Evolutionary conservation across 1,140 invertebrate species (phyloP), one percentile per base, ranked within the genome.

Genomic region (Lepidostoma basale): DNA sequence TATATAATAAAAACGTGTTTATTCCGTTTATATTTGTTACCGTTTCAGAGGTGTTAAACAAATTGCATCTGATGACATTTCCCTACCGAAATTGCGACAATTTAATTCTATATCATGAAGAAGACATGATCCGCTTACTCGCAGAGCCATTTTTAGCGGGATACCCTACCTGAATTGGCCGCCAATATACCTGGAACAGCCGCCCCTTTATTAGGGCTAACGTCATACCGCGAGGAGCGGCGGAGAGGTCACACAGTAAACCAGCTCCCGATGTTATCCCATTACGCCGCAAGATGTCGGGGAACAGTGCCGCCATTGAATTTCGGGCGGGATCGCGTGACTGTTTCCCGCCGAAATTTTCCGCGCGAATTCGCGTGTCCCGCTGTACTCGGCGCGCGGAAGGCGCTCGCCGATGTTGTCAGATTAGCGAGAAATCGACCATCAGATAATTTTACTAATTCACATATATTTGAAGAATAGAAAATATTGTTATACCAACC

Each of bases 201-300:
- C 62, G 22, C 64, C 62, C 69, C 44, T 67, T 67, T 72, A 59
- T 45, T 56, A 58, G 39, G n/a, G n/a, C n/a, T n/a, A 42, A 59
- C 70, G 65, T 72, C 70, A 72, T 45, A 70, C 68, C 67, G 69
- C 64, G 69, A 59, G 40, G 26, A 67, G 20, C 44, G 39, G 39
- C 47, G 3, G 26, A 56, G 69, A 70, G 69, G 69, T 70, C 69
- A 70, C 69, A 63, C 58, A 70, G 62, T 68, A 68, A 64, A 62
- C 49, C 68, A 12, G 40, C 67, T 63, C 36, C 49, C 59, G 54
- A 47, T 66, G 54, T 67, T 70, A 66, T 67, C 68, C 63, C 63
- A 70, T 66, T 60, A 66, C 56, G 63, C 44, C 63, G 68, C 47
- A 67, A 65, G 63, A 62, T 66, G 45, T 63, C 67, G 23, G 42